A percentile compares a stretch with the other conserved stretches of the same genome.
Evolutionary conservation across 1,140 invertebrate species (phyloP).

Genomic region (Drosophila athabasca): DNA sequence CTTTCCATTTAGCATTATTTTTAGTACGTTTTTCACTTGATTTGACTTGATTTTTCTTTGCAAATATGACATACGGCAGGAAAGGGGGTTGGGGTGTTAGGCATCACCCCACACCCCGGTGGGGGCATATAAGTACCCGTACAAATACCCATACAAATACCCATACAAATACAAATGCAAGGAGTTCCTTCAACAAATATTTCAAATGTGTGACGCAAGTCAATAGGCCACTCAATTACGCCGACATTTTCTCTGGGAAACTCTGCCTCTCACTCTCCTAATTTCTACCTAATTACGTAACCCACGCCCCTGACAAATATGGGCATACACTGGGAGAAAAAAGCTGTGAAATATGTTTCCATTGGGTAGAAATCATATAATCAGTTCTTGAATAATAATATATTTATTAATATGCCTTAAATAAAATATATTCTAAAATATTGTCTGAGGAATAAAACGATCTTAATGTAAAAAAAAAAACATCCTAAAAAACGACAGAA

Average conservation of each 20-base stretch:
- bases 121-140: conserved; percentile 1
- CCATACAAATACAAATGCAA: conserved; percentile 11
- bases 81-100: background rate
- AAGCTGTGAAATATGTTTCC: too few relatives aligned
- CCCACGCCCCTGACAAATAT: too few relatives aligned
- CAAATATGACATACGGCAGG: conserved; percentile 47
- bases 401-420: too few relatives aligned
- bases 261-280: background rate
- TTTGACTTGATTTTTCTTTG: conserved; percentile 14
- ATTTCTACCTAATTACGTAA: conserved; percentile 17
- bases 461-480: too few relatives aligned
- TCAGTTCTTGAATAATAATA: too few relatives aligned
- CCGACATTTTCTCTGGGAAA: conserved; percentile 64
- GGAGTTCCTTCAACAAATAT: conserved; percentile 30
- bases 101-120: too few relatives aligned
- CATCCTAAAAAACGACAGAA: too few relatives aligned
- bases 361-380: too few relatives aligned
- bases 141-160: conserved; percentile 17
- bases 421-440: too few relatives aligned
- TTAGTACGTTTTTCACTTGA: too few relatives aligned
- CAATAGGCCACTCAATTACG: conserved; percentile 79
- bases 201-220: conserved; percentile 23
- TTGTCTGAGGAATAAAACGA: too few relatives aligned
- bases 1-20: background rate
- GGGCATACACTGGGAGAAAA: too few relatives aligned